Evolutionary conservation across 1,140 invertebrate species (phyloP).

Genomic region (Galleria mellonella): DNA sequence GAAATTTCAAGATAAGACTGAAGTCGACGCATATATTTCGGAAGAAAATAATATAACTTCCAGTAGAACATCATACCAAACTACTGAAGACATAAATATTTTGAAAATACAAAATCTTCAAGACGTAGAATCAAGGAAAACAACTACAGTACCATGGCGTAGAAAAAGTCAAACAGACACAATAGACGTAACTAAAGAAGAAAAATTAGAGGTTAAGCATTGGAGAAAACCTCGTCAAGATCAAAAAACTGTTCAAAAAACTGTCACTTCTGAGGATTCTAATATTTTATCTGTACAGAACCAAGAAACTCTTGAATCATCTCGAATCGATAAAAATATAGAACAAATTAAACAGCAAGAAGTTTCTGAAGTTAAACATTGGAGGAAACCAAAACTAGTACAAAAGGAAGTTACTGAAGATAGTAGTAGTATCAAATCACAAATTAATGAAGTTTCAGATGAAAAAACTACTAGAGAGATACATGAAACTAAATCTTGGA

Average conservation of each 20-base stretch:
- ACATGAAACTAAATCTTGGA: conserved; percentile 4
- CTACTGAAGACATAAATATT: conserved; percentile 54
- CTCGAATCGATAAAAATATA: conserved; percentile 1
- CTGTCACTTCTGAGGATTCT: conserved; percentile 16
- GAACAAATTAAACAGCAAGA: conserved; percentile 1
- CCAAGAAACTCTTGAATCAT: conserved; percentile 3
- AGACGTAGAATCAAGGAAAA: conserved; percentile 38
- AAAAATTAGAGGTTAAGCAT: conserved; percentile 34
- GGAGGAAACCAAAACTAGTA: conserved; percentile 8
- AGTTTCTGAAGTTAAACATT: conserved; percentile 5
- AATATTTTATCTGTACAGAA: conserved; percentile 18
- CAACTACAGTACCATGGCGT: conserved; percentile 45
- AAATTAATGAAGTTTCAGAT: conserved; percentile 1
- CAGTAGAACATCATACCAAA: conserved; percentile 32
- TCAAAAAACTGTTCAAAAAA: conserved; percentile 10
- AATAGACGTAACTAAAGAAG: conserved; percentile 13
- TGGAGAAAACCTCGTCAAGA: conserved; percentile 42
- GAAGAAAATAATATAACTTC: conserved; percentile 18
- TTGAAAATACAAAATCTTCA: conserved; percentile 41
- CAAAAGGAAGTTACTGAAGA: conserved; percentile 44
- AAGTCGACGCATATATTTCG: conserved; percentile 10
- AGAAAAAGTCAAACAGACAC: conserved; percentile 14
- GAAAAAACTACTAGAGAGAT: conserved; percentile 3
- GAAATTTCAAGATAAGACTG: conserved; percentile 32
- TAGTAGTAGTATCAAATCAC: not conserved